These are phyloP conservation scores for Wiebesia pumilae DNA, from an alignment of 1,140 invertebrate genomes.

Conservation along the genomic window DNA sequence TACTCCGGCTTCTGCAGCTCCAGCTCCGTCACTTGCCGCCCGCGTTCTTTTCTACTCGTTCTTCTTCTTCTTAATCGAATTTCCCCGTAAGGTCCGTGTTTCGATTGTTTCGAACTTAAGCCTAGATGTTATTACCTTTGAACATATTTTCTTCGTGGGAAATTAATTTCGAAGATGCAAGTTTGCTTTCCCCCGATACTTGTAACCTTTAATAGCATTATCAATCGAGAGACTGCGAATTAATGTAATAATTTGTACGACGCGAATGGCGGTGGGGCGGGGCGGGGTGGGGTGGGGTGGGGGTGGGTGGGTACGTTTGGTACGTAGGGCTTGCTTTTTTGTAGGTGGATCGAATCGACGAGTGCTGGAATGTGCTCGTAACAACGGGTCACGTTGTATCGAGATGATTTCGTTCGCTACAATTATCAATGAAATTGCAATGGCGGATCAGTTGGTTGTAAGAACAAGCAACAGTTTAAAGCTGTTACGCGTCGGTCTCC, in stretches of 20 bases:
- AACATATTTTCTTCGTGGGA: neutral
- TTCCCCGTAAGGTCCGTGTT: neutral
- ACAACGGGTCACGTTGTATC: too few relatives aligned
- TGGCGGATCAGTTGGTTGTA: too few relatives aligned
- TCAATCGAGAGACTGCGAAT: neutral
- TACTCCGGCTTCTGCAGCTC: neutral
- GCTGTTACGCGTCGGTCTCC: too few relatives aligned
- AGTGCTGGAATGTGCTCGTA: too few relatives aligned
- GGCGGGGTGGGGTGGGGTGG: too few relatives aligned
- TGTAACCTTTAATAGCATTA: neutral
- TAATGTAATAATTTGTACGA: too few relatives aligned
- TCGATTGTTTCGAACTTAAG: conserved; percentile 9
- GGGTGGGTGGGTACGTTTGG: too few relatives aligned
- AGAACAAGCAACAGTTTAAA: too few relatives aligned
- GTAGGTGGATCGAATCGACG: too few relatives aligned
- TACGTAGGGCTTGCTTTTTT: too few relatives aligned
- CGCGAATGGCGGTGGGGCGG: too few relatives aligned
- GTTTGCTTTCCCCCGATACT: neutral
- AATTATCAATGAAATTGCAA: neutral
- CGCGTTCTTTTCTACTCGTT: conserved; percentile 28
- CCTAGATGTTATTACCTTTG: neutral
- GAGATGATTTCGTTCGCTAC: too few relatives aligned
- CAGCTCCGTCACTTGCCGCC: conserved; percentile 24
- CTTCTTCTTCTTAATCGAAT: conserved; percentile 38
- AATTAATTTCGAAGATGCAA: neutral